Evolutionary conservation across 2,888 invertebrate species (phyloP).

Genomic region (Aphidius colemani): DNA sequence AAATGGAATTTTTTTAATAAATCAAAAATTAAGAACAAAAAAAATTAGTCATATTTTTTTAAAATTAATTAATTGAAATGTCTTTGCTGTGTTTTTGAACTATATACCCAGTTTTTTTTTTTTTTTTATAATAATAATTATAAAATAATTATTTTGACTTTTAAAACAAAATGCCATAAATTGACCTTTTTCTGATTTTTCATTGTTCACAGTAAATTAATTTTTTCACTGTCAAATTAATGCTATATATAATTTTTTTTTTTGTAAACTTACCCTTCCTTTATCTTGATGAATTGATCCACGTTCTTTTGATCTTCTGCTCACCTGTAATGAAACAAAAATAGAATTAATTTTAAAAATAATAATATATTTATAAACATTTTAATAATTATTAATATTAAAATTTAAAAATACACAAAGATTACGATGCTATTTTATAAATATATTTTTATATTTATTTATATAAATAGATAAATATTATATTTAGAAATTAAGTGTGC

Average conservation of each 20-base stretch:
- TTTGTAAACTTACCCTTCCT: conserved; percentile 48
- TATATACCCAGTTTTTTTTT: too few species aligned
- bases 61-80: neutral
- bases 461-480: neutral
- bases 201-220: neutral
- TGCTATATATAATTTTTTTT: neutral
- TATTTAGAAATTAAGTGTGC: too few species aligned
- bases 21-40: neutral
- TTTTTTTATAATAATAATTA: too few species aligned
- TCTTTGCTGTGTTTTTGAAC: too few species aligned
- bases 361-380: neutral
- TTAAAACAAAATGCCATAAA: too few species aligned
- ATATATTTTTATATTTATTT: conserved; percentile 15
- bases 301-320: conserved; percentile 50
- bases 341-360: too few species aligned
- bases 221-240: neutral
- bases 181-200: too few species aligned
- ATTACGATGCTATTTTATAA: neutral
- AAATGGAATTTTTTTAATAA: too few species aligned
- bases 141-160: too few species aligned
- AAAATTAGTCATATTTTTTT: neutral
- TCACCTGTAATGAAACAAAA: conserved; percentile 51
- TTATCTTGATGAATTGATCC: conserved; percentile 43
- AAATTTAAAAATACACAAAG: too few species aligned
- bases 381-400: neutral